Base-by-base conservation (phyloP, 1,140 invertebrate species). In the Nixonia krombeini region DNA sequence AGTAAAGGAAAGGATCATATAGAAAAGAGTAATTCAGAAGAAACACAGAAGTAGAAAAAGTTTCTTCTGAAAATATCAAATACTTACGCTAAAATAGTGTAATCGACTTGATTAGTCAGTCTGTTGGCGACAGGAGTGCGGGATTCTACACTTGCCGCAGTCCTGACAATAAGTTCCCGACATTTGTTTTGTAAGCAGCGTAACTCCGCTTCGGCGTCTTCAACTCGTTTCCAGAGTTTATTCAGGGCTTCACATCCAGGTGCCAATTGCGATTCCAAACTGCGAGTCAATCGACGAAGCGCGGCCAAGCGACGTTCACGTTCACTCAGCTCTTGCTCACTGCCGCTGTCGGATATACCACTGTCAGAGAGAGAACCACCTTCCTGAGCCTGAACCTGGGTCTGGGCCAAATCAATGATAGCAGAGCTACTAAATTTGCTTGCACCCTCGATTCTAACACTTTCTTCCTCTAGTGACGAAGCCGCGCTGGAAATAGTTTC, bases 141-240 rank as follows among this genome's bases (percentile, higher is more conserved):
- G 2, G 78, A 78, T 17, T 87, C 85, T 5, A 84, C 81, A 26
- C 86, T 87, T 10, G 86, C 87, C 1, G 88, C 88, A 10, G 91
- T 91, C 61, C 88, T 85, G n/a, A 91, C 88, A 70, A 92, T 90
- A 8, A 93, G 82, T 21, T 91, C 90, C 1, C 92, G 86, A 70
- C 93, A 95, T n/a, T 91, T 91, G 53, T 90, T 89, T 79, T 94
- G 93, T 12, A 95, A 81, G 13, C 87, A 87, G 59, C 90, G 88
- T 16, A 96, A 86, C 81, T 95, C 92, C 41, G 88, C 89, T 77
- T 94, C 92, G n/a, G 92, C 91, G 61, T 91, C 88, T 61, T 91
- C 90, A 83, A 93, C 90, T 57, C 90, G 90, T 86, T 91, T 87
- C 56, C 81, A 84, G 10, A 84, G 71, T 18, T 85, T 78, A 28